Conservation (phyloP, 2,797 vertebrate species). For the Tenualosa thibaudeaui region DNA sequence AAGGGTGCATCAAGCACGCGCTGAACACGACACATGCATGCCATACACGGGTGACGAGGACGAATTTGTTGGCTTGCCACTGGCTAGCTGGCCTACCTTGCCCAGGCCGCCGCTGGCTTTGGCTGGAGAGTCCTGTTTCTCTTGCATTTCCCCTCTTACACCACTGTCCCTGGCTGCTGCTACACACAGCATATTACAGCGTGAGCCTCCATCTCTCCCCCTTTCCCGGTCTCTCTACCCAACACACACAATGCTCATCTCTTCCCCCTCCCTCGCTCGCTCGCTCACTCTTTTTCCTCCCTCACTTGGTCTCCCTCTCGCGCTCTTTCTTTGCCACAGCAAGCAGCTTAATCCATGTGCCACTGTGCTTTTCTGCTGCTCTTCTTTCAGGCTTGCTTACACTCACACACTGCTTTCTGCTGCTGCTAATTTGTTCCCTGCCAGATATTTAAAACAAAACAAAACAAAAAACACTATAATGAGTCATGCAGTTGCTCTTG, state of each 20-base stretch:
- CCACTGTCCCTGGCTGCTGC: constrained; percentile 47
- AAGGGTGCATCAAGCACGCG: neutral
- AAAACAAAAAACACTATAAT: too few relatives aligned
- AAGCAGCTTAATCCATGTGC: constrained; percentile 65
- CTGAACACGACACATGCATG: constrained; percentile 31
- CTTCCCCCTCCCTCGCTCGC: neutral
- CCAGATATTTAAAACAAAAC: too few relatives aligned
- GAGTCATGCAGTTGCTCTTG: constrained; percentile 63
- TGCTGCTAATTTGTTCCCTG: constrained; percentile 47
- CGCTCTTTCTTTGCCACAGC: constrained; percentile 42
- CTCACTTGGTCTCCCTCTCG: constrained; percentile 41
- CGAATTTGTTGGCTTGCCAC: constrained; percentile 3
- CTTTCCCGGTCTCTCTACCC: constrained; percentile 28
- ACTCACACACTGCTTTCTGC: constrained; percentile 26
- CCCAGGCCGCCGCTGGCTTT: constrained; percentile 50
- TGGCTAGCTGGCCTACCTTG: constrained; percentile 65
- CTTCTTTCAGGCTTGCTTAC: constrained; percentile 52
- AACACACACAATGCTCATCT: constrained; percentile 50
- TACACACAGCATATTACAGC: constrained; percentile 57
- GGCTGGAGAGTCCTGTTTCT: constrained; percentile 63
- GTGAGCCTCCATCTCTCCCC: constrained; percentile 54
- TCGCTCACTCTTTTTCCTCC: constrained; percentile 41
- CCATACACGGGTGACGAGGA: neutral
- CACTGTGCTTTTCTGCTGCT: constrained; percentile 57
- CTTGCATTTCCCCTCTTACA: constrained; percentile 67